A percentile compares a stretch with the other conserved stretches of the same genome.
phyloP scores from a whole-genome alignment of 1,140 invertebrate genomes.

The Drosophila repleta region DNA sequence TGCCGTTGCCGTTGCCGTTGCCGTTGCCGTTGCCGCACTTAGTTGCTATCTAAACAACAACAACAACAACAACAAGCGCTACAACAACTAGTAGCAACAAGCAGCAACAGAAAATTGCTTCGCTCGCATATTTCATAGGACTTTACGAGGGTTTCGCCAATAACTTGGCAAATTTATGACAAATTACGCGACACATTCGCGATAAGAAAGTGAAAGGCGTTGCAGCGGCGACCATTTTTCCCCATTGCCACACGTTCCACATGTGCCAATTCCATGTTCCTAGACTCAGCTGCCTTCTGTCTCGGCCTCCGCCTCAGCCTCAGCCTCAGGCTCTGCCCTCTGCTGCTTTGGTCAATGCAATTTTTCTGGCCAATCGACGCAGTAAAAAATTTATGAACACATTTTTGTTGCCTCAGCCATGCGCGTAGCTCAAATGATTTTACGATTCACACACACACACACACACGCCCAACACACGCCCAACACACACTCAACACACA shows the following conservation, averaged over 20 bases:
- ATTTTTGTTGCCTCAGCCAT: slow-evolving; percentile 14
- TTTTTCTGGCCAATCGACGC: slow-evolving; percentile 15
- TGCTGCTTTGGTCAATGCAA: slow-evolving; percentile 12
- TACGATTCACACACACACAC: slow-evolving; percentile 25
- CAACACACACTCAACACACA: neutral
- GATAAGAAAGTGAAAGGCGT: slow-evolving; percentile 79
- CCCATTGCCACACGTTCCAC: neutral
- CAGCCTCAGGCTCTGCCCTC: neutral
- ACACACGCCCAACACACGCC: neutral
- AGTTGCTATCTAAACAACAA: slow-evolving; percentile 66
- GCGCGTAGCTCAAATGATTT: slow-evolving; percentile 54
- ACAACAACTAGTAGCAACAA: slow-evolving; percentile 11
- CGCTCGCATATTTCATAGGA: slow-evolving; percentile 64
- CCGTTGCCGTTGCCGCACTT: slow-evolving; percentile 71
- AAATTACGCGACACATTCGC: slow-evolving; percentile 59
- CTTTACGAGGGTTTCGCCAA: slow-evolving; percentile 67
- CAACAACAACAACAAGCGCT: slow-evolving; percentile 14
- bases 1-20: too few species aligned
- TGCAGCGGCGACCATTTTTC: slow-evolving; percentile 1
- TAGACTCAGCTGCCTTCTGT: neutral
- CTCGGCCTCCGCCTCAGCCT: too few species aligned
- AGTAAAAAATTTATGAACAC: slow-evolving; percentile 31
- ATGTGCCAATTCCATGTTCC: neutral
- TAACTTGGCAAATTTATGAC: slow-evolving; percentile 76
- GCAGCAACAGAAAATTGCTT: slow-evolving; percentile 19